Evolutionary conservation across 2,888 invertebrate genomes (phyloP).

Genomic region (Pemphredon lugubris): DNA sequence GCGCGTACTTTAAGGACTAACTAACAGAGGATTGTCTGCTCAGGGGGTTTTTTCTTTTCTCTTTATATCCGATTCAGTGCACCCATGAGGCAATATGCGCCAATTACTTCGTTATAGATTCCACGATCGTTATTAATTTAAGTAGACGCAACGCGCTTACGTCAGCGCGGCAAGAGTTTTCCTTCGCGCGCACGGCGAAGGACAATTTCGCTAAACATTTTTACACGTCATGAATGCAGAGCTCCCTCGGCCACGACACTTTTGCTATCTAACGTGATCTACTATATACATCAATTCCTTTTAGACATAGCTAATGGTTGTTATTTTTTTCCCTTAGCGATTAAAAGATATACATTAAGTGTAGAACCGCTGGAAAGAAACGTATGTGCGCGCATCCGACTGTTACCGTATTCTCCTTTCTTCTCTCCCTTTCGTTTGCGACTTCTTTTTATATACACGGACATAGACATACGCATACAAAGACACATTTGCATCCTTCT

Average conservation of each 20-base stretch:
- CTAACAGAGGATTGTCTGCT: conserved; percentile 75
- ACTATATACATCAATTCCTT: conserved; percentile 78
- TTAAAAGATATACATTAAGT: conserved; percentile 58
- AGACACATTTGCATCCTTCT: conserved; percentile 28
- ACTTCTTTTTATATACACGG: conserved; percentile 25
- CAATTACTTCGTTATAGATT: conserved; percentile 1
- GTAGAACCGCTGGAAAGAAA: conserved; percentile 54
- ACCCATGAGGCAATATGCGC: conserved; percentile 48
- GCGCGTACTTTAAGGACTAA: conserved; percentile 68
- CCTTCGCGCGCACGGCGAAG: not conserved
- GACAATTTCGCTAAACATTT: conserved; percentile 11
- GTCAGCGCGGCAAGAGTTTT: not conserved
- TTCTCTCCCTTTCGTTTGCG: not conserved
- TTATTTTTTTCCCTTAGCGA: conserved; percentile 40
- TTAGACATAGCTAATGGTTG: conserved; percentile 68
- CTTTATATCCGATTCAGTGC: conserved; percentile 66
- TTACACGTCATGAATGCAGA: conserved; percentile 55
- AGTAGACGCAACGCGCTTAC: not conserved
- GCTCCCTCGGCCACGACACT: conserved; percentile 65
- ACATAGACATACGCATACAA: conserved; percentile 41
- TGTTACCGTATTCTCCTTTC: not conserved
- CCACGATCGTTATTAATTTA: not conserved
- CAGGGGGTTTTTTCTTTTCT: conserved; percentile 72
- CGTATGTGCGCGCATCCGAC: conserved; percentile 30
- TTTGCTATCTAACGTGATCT: conserved; percentile 65